phyloP scores from a whole-genome alignment of 2,797 vertebrate species.

The Pangasius macronema region DNA sequence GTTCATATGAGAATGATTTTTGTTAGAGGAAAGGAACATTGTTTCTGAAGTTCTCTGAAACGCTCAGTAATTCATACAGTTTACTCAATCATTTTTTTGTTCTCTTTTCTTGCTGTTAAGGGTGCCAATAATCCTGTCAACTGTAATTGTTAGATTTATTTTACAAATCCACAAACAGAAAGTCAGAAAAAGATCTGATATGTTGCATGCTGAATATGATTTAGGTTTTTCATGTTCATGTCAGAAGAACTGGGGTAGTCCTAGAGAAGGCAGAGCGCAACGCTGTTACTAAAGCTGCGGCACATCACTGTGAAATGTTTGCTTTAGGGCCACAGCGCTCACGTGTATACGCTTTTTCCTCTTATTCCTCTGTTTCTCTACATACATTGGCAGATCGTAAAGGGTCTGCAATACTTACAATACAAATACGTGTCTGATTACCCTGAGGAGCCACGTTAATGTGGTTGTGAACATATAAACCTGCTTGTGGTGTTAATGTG shows the following conservation, averaged over 20 bases:
- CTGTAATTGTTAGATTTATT: neutral
- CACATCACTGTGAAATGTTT: conserved; percentile 40
- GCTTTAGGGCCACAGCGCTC: conserved; percentile 22
- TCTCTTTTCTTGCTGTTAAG: neutral
- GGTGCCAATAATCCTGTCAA: neutral
- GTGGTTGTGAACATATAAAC: neutral
- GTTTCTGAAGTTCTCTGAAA: neutral
- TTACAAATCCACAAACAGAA: neutral
- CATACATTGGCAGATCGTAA: conserved; percentile 13
- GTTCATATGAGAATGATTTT: neutral
- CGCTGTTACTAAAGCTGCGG: conserved; percentile 13
- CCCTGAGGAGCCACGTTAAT: too few species aligned
- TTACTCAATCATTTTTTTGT: neutral
- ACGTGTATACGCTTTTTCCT: conserved; percentile 11
- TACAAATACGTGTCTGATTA: neutral
- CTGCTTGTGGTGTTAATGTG: neutral
- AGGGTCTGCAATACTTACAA: neutral
- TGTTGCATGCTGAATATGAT: neutral
- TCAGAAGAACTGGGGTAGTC: neutral
- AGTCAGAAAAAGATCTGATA: neutral
- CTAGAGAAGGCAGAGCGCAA: neutral
- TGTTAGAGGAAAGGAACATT: neutral
- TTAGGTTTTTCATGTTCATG: neutral
- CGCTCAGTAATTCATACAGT: neutral
- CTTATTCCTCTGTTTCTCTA: conserved; percentile 8